These are phyloP conservation scores for Eidolon helvum DNA, from an alignment of 2,113 vertebrate genomes.

Conservation along the genomic window DNA sequence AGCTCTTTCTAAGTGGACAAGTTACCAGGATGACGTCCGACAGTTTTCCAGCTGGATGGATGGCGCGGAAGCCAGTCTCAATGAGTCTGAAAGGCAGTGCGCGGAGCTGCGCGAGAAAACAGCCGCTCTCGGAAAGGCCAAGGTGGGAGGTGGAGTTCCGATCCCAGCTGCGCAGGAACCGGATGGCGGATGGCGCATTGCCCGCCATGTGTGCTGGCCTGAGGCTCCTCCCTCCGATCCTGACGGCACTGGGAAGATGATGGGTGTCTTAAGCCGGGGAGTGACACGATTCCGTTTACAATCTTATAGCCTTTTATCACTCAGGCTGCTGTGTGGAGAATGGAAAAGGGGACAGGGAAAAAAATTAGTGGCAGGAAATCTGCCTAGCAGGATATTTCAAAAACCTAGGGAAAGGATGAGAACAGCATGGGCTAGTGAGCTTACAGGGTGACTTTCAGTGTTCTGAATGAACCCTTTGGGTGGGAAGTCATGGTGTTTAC, in stretches of 20 bases:
- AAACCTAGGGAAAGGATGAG: not conserved
- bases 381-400: not conserved
- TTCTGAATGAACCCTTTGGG: not conserved
- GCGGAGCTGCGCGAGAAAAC: conserved; percentile 95
- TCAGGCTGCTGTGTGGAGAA: not conserved
- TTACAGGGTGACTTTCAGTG: not conserved
- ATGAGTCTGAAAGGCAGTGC: conserved; percentile 87
- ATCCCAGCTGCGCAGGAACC: accelerated
- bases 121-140: conserved; percentile 91
- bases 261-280: not conserved
- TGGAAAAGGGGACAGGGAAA: not conserved
- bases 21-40: conserved; percentile 95
- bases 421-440: not conserved
- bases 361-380: too few species aligned
- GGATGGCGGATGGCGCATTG: too few species aligned
- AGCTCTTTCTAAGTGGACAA: conserved; percentile 97
- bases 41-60: conserved; percentile 97
- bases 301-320: not conserved
- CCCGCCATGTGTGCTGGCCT: accelerated
- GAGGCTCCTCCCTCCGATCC: not conserved
- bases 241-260: not conserved
- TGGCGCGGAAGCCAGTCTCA: conserved; percentile 89
- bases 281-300: not conserved
- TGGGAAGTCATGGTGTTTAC: not conserved
- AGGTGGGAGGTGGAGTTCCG: conserved; percentile 82